These are phyloP conservation scores for Lottia gigantea DNA, from an alignment of 2,888 invertebrate species.

Conservation along the genomic window DNA sequence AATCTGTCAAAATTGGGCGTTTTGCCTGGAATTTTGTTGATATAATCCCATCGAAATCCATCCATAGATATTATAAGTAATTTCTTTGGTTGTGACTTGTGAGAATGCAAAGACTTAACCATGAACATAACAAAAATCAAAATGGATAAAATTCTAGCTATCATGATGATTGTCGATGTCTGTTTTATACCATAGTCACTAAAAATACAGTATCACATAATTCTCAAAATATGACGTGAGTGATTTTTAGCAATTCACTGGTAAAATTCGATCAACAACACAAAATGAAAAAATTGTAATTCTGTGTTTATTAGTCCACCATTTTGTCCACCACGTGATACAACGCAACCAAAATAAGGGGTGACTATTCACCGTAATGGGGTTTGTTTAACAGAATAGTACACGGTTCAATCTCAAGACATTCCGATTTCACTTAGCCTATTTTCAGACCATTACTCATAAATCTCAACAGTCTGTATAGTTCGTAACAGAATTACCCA, in stretches of 20 bases:
- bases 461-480: no score
- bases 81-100: background rate
- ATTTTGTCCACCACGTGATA: background rate
- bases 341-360: background rate
- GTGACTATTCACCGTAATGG: background rate
- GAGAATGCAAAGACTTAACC: background rate
- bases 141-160: no score
- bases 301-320: background rate
- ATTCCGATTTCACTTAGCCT: no score
- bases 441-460: no score
- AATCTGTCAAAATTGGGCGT: slow-evolving; percentile 74
- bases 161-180: no score
- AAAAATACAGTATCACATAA: no score
- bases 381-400: background rate
- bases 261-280: background rate
- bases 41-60: slow-evolving; percentile 78
- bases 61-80: slow-evolving; percentile 77
- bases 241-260: no score
- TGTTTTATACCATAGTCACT: no score
- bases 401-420: no score
- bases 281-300: background rate
- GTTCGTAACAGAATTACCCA: no score
- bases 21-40: slow-evolving; percentile 67
- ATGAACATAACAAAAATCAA: background rate
- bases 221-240: no score